Conservation (phyloP, 2,113 vertebrate genomes). For the Clarias macrocephalus region DNA sequence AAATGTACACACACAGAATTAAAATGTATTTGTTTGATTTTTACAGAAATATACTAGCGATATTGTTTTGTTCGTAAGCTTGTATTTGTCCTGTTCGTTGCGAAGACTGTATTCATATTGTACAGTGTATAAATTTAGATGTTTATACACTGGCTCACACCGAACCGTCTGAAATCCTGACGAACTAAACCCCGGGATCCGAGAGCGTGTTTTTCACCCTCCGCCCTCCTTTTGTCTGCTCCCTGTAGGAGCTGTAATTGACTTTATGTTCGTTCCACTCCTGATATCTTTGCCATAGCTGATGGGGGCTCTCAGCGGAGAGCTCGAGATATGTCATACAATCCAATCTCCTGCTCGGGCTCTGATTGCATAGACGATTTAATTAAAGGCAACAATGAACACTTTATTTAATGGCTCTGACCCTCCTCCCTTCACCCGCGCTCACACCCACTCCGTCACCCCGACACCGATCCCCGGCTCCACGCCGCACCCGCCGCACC, state of each 20-base stretch:
- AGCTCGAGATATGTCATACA: slow-evolving; percentile 57
- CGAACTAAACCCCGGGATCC: slow-evolving; percentile 32
- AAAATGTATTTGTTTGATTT: not conserved
- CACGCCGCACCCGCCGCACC: not conserved
- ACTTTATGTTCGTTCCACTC: slow-evolving; percentile 56
- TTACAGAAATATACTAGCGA: not conserved
- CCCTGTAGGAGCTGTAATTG: slow-evolving; percentile 56
- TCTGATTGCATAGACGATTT: slow-evolving; percentile 56
- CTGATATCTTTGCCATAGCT: slow-evolving; percentile 52
- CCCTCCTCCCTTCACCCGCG: slow-evolving; percentile 13
- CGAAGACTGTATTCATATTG: not conserved
- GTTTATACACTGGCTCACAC: not conserved
- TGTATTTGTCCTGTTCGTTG: not conserved
- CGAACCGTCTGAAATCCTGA: slow-evolving; percentile 5
- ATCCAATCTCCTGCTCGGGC: slow-evolving; percentile 51
- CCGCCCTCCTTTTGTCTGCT: slow-evolving; percentile 40
- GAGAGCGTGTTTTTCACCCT: slow-evolving; percentile 39
- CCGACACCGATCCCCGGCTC: not conserved
- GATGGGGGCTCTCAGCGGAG: slow-evolving; percentile 54
- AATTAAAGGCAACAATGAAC: slow-evolving; percentile 60
- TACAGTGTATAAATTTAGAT: not conserved
- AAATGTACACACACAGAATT: too few relatives aligned
- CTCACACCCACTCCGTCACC: slow-evolving; percentile 10
- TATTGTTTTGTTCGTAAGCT: not conserved
- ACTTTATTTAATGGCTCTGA: slow-evolving; percentile 56